These are phyloP conservation scores for Eurystomus gularis DNA, from an alignment of 2,113 vertebrate species.

Conservation along the genomic window DNA sequence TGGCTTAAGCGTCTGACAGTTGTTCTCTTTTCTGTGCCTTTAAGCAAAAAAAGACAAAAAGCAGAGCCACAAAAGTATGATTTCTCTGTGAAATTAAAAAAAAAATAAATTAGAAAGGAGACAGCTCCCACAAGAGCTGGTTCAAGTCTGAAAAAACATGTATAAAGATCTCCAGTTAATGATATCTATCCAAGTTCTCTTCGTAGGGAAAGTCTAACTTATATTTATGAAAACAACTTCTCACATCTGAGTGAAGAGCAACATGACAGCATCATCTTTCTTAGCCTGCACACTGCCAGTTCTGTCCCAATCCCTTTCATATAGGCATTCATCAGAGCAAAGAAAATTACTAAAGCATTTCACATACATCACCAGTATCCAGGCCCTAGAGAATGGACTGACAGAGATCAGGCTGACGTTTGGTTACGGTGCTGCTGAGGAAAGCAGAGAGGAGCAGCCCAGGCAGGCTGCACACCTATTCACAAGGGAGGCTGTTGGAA, in stretches of 20 bases:
- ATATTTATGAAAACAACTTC: slow-evolving; percentile 41
- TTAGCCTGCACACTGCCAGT: slow-evolving; percentile 16
- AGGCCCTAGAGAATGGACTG: background rate
- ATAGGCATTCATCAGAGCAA: slow-evolving; percentile 9
- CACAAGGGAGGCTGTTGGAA: background rate
- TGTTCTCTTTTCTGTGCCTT: background rate
- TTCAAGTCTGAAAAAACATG: background rate
- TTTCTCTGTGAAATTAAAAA: background rate
- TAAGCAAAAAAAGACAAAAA: slow-evolving; percentile 3
- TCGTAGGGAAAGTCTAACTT: background rate
- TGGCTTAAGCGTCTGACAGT: background rate
- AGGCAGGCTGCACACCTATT: background rate
- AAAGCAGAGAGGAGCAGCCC: background rate
- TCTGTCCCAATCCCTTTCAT: background rate
- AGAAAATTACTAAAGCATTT: slow-evolving; percentile 39
- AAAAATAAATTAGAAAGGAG: background rate
- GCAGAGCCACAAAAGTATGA: background rate
- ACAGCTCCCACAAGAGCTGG: slow-evolving; percentile 1
- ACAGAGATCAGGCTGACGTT: background rate
- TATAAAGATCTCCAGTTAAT: background rate
- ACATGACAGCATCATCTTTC: slow-evolving; percentile 42
- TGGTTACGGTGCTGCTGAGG: background rate
- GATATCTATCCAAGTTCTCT: background rate
- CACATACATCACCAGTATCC: background rate
- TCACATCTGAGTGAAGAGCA: background rate